Conservation (phyloP, 2,888 invertebrate genomes). For the Exephanes ischioxanthus region DNA sequence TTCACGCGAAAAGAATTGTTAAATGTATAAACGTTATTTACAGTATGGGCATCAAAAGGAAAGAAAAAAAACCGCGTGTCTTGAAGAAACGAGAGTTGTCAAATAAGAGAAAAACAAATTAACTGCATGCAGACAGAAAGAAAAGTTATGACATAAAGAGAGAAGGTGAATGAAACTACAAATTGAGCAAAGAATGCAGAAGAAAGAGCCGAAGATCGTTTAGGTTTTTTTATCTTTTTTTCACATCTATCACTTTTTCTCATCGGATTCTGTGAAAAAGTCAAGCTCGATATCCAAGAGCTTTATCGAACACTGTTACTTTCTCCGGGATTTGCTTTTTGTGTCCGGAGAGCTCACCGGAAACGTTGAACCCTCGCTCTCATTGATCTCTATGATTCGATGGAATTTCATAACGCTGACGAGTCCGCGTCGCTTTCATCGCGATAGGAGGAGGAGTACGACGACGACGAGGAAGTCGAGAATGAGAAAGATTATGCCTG, state of each 20-base stretch:
- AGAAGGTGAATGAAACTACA: constrained; percentile 42
- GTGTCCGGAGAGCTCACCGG: constrained; percentile 23
- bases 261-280: constrained; percentile 28
- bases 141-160: constrained; percentile 59
- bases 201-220: constrained; percentile 38
- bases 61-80: constrained; percentile 36
- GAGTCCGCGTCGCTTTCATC: constrained; percentile 30
- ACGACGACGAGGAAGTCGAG: constrained; percentile 4
- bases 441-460: background rate
- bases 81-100: constrained; percentile 72
- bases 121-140: constrained; percentile 52
- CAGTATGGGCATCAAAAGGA: constrained; percentile 1
- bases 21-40: too few relatives aligned
- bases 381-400: constrained; percentile 22
- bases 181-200: constrained; percentile 21
- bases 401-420: constrained; percentile 54
- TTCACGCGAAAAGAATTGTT: too few relatives aligned
- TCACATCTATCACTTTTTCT: background rate
- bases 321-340: background rate
- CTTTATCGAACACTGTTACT: constrained; percentile 45
- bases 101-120: constrained; percentile 72
- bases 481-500: constrained; percentile 32
- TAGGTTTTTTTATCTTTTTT: background rate
- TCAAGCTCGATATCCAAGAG: constrained; percentile 41
- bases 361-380: constrained; percentile 43